Percentiles rank a stretch among this genome's conserved stretches.
These are phyloP conservation scores for Scaeva pyrastri DNA, from an alignment of 2,888 invertebrate genomes.

Conservation along the genomic window DNA sequence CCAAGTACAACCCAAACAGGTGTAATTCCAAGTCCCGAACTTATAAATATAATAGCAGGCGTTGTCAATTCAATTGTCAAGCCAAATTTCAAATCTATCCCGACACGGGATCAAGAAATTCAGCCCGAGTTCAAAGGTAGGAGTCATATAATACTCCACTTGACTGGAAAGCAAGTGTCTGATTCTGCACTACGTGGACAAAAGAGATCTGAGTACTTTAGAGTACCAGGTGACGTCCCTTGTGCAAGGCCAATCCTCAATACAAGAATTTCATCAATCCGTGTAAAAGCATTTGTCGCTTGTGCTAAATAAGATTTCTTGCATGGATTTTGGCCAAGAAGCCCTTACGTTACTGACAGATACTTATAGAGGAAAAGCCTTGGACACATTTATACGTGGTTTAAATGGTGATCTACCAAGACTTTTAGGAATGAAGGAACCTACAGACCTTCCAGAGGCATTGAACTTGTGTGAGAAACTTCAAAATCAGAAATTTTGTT, in stretches of 20 bases:
- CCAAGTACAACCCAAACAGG: not conserved
- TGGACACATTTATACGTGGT: slow-evolving; percentile 4
- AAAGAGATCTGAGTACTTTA: not conserved
- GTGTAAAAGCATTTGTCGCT: not conserved
- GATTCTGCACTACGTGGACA: not conserved
- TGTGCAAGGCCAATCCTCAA: not conserved
- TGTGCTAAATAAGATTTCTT: not conserved
- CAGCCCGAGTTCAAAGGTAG: not conserved
- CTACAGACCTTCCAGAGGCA: slow-evolving; percentile 11
- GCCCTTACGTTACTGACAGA: too few species aligned
- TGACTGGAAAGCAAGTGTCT: not conserved
- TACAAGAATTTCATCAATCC: not conserved
- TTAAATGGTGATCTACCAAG: slow-evolving; percentile 6
- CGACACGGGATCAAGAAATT: not conserved
- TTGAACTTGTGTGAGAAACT: not conserved
- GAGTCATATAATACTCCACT: not conserved
- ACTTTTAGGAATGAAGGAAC: slow-evolving; percentile 12
- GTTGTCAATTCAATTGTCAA: not conserved
- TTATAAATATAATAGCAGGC: not conserved
- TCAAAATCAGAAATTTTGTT: slow-evolving; percentile 8
- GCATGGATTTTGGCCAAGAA: too few species aligned
- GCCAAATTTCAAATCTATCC: not conserved
- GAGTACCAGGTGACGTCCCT: not conserved
- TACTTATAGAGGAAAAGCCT: too few species aligned
- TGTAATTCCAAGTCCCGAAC: not conserved